A percentile compares a stretch with the other conserved stretches of the same genome.
These are phyloP conservation scores for Chymomyza costata DNA, from an alignment of 1,140 invertebrate genomes.

Conservation along the genomic window DNA sequence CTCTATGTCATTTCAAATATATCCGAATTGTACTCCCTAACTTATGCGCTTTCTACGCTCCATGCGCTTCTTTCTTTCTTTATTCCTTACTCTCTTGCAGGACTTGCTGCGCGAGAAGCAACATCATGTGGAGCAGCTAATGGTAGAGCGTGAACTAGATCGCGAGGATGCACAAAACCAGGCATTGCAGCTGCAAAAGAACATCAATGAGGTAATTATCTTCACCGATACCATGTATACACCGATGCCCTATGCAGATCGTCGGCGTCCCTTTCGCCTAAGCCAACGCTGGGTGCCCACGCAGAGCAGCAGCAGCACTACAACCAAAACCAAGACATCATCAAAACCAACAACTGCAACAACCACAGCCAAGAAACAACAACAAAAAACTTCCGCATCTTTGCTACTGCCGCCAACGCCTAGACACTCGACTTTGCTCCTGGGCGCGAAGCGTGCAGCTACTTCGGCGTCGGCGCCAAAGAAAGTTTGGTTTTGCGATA, in stretches of 20 bases:
- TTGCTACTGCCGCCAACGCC: no score
- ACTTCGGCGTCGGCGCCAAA: slow-evolving; percentile 53
- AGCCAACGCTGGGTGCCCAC: slow-evolving; percentile 15
- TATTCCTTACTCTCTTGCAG: slow-evolving; percentile 76
- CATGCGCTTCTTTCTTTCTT: slow-evolving; percentile 10
- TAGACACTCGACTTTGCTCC: no score
- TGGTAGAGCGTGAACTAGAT: slow-evolving; percentile 93
- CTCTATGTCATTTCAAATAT: no score
- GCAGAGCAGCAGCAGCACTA: slow-evolving; percentile 23
- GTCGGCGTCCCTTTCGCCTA: slow-evolving; percentile 48
- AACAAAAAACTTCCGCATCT: slow-evolving; percentile 3
- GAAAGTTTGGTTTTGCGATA: slow-evolving; percentile 75
- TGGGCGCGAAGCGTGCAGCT: slow-evolving; percentile 19
- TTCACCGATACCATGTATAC: slow-evolving; percentile 71
- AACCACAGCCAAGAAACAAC: slow-evolving; percentile 25
- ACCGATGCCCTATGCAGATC: slow-evolving; percentile 60
- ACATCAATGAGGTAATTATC: slow-evolving; percentile 75
- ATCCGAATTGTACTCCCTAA: no score
- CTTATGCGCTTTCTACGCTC: slow-evolving; percentile 14
- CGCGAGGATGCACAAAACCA: slow-evolving; percentile 84
- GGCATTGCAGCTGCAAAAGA: slow-evolving; percentile 75
- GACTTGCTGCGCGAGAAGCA: slow-evolving; percentile 94
- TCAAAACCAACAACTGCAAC: slow-evolving; percentile 18
- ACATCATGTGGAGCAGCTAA: slow-evolving; percentile 91
- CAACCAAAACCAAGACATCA: slow-evolving; percentile 18